Conservation (phyloP, 1,140 invertebrate genomes). For the Theocolax elegans region DNA sequence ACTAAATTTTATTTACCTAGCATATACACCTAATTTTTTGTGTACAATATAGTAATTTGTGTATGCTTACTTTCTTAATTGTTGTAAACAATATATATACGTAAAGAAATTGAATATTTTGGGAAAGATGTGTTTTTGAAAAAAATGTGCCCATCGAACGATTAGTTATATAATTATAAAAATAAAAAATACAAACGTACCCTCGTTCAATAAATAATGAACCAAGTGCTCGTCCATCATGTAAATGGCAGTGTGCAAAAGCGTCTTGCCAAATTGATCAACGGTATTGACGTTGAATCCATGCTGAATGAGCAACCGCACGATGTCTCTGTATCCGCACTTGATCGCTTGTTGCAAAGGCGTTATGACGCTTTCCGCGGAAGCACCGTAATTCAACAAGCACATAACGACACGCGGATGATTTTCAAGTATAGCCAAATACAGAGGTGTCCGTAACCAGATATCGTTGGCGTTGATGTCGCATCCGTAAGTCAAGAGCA, state of each 20-base stretch:
- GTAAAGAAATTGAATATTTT: no score
- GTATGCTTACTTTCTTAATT: no score
- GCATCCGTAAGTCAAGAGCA: not conserved
- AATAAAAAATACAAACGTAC: not conserved
- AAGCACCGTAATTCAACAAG: conserved; percentile 2
- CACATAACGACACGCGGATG: not conserved
- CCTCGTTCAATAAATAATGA: not conserved
- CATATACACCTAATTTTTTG: not conserved
- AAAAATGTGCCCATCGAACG: no score
- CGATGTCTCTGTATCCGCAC: not conserved
- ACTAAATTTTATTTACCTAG: no score
- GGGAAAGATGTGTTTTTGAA: no score
- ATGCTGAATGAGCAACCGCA: not conserved
- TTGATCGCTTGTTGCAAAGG: not conserved
- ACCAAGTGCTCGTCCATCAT: not conserved
- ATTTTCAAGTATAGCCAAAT: not conserved
- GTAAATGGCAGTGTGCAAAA: not conserved
- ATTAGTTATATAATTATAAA: no score
- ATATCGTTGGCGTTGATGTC: not conserved
- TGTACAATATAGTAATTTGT: no score
- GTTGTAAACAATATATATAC: no score
- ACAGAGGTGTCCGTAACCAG: not conserved
- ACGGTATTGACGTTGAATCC: not conserved
- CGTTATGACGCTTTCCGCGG: not conserved
- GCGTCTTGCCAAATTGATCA: not conserved